Conservation (phyloP, 1,140 invertebrate genomes). For the Leptoteleia sp. region DNA sequence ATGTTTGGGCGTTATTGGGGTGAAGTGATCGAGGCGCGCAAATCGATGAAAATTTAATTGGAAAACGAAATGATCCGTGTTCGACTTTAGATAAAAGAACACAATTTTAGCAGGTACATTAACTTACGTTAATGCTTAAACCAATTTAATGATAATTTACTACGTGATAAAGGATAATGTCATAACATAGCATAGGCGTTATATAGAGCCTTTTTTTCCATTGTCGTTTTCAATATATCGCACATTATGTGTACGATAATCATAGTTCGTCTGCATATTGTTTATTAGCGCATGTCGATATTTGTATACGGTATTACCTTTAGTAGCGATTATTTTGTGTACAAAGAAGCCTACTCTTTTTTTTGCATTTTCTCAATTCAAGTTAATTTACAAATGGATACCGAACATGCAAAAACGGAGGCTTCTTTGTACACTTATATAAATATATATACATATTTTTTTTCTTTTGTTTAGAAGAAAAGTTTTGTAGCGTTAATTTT, state of each 20-base stretch:
- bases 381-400: too few species aligned
- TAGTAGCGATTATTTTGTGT: slow-evolving; percentile 36
- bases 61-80: slow-evolving; percentile 50
- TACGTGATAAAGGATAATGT: slow-evolving; percentile 67
- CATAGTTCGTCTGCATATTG: slow-evolving; percentile 60
- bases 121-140: slow-evolving; percentile 70
- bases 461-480: slow-evolving; percentile 18
- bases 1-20: slow-evolving; percentile 5
- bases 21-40: too few species aligned
- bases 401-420: too few species aligned
- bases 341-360: too few species aligned
- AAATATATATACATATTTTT: background rate
- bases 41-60: background rate
- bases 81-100: slow-evolving; percentile 53
- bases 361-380: too few species aligned
- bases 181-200: slow-evolving; percentile 66
- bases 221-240: slow-evolving; percentile 63
- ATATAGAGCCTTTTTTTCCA: slow-evolving; percentile 62
- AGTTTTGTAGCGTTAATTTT: slow-evolving; percentile 47
- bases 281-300: slow-evolving; percentile 61
- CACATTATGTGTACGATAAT: slow-evolving; percentile 51
- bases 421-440: too few species aligned
- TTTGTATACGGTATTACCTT: slow-evolving; percentile 64
- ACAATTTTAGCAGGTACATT: slow-evolving; percentile 67
- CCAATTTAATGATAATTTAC: slow-evolving; percentile 68